Base-by-base conservation (phyloP, 2,113 vertebrate species). In the Neotoma lepida region DNA sequence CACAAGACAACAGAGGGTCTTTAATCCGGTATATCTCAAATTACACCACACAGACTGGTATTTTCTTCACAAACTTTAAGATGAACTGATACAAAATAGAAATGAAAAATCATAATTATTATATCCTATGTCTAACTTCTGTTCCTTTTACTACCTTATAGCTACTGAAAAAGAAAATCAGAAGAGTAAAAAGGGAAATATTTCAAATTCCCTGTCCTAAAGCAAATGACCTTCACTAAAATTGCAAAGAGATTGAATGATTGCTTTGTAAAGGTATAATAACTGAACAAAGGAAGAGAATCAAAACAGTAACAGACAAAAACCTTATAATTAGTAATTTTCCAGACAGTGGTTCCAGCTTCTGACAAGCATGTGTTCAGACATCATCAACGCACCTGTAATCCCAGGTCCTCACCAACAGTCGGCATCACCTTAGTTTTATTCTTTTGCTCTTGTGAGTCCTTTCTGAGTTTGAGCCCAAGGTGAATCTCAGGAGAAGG, bases 401-500 rank as follows among this genome's bases (percentile, higher is more conserved):
- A 51, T 82, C 0, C 0, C 70, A 64, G 7, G 24, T 92, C 93
- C 86, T 91, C 78, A 94, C 9, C 77, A 97, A 92, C 33, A 96
- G 97, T 71, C 46, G 35, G 20, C 88, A 97, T 97, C 85, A 71
- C 73, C 6, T 92, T 49, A 39, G 78, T 74, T 87, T 94, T 18
- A 89, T 49, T 33, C 24, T 63, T 91, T 51, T 64, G 6, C 17
- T 20, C 22, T 44, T 35, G 85, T 2, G 35, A 3, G 9, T 73
- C 13, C 22, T 93, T 81, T 96, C 0, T 26, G 58, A 28, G 77
- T 84, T 93, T 97, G 61, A 9, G 81, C 1, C 68, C 44, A 95
- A 89, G 90, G 39, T n/a, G 9, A 71, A 98, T 94, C 93, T 98
- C 98, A 96, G 98, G 98, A 97, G 98, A 98, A 44, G 0, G 1